Evolutionary conservation across 2,888 invertebrate species (phyloP).

Genomic region (Eudemis profundana): DNA sequence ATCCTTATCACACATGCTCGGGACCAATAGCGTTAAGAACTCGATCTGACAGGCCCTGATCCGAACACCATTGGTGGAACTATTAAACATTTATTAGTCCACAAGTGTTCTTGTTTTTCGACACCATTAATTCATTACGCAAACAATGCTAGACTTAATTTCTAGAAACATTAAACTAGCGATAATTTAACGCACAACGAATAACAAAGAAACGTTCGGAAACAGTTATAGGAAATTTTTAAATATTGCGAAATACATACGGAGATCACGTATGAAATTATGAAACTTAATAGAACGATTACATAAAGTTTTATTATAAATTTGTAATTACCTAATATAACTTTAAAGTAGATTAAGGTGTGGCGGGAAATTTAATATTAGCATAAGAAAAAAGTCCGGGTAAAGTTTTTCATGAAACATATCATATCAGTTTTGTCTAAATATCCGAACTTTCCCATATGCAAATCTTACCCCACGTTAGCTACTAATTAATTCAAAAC

Average conservation of each 20-base stretch:
- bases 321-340: too few relatives aligned
- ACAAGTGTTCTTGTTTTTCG: conserved; percentile 43
- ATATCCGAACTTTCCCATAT: conserved; percentile 3
- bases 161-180: conserved; percentile 2
- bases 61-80: conserved; percentile 33
- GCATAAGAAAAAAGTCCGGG: background rate
- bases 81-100: conserved; percentile 33
- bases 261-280: background rate
- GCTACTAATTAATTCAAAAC: conserved; percentile 50
- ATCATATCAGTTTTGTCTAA: background rate
- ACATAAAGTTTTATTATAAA: background rate
- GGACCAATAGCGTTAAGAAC: conserved; percentile 35
- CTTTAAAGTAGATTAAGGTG: too few relatives aligned
- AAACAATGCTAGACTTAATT: conserved; percentile 29
- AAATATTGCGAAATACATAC: conserved; percentile 13
- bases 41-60: conserved; percentile 16
- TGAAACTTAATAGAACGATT: background rate
- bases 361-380: background rate
- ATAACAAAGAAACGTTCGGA: conserved; percentile 10
- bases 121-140: conserved; percentile 40
- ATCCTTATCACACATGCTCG: conserved; percentile 35
- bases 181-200: background rate
- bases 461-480: background rate
- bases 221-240: conserved; percentile 8
- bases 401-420: background rate